Percentiles rank a stretch among this genome's conserved stretches.
Evolutionary conservation across 2,888 invertebrate genomes (phyloP).

Genomic region (Galeruca laticollis): DNA sequence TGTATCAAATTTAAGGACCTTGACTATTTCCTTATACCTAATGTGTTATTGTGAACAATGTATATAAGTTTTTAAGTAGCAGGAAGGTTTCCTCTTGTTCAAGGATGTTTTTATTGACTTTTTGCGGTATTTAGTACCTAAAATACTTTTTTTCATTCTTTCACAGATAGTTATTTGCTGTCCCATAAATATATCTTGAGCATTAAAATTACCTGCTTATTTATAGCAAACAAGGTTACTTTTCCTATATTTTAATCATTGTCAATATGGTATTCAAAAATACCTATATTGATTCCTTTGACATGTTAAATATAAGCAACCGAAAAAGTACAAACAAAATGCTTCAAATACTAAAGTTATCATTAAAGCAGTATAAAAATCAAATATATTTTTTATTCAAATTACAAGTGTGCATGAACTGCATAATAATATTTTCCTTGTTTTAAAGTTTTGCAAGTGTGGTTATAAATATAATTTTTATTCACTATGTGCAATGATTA

Average conservation of each 20-base stretch:
- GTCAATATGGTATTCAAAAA: neutral
- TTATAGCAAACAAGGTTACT: neutral
- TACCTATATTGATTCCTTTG: too few species aligned
- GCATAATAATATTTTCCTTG: too few species aligned
- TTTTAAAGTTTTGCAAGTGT: too few species aligned
- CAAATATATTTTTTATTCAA: too few species aligned
- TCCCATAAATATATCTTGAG: neutral
- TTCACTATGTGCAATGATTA: too few species aligned
- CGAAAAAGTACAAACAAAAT: too few species aligned
- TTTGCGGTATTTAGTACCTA: slow-evolving; percentile 4
- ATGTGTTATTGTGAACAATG: neutral
- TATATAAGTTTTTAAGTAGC: neutral
- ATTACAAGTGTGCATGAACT: too few species aligned
- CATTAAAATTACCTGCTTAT: neutral
- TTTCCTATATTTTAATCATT: neutral
- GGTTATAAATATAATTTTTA: too few species aligned
- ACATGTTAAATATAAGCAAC: too few species aligned
- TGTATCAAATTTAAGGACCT: neutral
- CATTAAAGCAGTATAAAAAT: too few species aligned
- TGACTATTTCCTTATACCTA: neutral
- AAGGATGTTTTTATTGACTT: slow-evolving; percentile 15
- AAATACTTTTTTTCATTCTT: neutral
- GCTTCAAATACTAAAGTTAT: too few species aligned
- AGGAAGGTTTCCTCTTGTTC: slow-evolving; percentile 1
- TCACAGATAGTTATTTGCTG: neutral